These are phyloP conservation scores for Vireo altiloquus DNA, from an alignment of 2,113 vertebrate species.

Conservation along the genomic window DNA sequence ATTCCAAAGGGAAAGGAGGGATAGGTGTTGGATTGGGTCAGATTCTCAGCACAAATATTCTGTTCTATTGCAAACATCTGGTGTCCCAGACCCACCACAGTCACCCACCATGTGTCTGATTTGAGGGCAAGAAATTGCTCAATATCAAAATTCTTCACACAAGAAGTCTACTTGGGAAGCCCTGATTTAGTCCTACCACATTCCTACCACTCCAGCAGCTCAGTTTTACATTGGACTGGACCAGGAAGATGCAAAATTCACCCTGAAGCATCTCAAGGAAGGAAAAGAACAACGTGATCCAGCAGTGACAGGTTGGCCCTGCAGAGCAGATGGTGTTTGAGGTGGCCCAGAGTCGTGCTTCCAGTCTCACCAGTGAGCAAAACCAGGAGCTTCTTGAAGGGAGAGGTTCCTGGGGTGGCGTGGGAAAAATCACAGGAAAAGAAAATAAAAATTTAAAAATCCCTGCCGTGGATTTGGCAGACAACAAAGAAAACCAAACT, in stretches of 20 bases:
- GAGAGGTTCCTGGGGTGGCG: neutral
- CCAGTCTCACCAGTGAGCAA: neutral
- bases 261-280: neutral
- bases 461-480: neutral
- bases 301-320: neutral
- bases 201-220: neutral
- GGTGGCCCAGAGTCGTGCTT: neutral
- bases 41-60: neutral
- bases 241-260: neutral
- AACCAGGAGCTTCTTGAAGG: neutral
- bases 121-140: neutral
- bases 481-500: neutral
- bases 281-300: rapidly evolving
- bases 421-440: neutral
- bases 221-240: neutral
- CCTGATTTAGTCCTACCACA: neutral
- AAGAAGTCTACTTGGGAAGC: neutral
- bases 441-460: neutral
- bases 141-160: neutral
- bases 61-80: neutral
- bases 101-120: rapidly evolving
- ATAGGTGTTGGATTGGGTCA: neutral
- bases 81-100: neutral
- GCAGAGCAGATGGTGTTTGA: neutral
- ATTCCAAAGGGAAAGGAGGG: neutral